phyloP scores from a whole-genome alignment of 2,113 vertebrate genomes.

The Upupa epops region DNA sequence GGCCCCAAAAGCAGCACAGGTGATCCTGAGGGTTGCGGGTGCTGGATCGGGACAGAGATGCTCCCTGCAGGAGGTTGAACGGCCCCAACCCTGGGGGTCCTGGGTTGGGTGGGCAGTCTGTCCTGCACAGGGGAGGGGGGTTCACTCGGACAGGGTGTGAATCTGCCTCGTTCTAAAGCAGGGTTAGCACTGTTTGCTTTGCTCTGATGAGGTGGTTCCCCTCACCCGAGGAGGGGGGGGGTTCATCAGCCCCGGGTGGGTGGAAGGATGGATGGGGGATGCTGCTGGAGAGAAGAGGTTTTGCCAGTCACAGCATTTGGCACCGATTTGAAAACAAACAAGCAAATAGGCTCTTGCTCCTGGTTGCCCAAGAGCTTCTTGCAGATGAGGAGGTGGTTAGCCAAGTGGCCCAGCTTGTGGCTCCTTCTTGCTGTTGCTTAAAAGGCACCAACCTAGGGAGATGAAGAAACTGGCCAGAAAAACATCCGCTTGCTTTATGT shows the following conservation, averaged over 20 bases:
- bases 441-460: neutral
- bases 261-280: neutral
- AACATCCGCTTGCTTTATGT: slow-evolving; percentile 20
- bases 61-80: neutral
- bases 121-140: rapidly evolving
- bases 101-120: neutral
- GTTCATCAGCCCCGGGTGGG: rapidly evolving
- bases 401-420: neutral
- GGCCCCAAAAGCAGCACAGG: too few species aligned
- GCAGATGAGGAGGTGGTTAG: neutral
- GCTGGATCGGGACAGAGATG: neutral
- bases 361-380: slow-evolving; percentile 24
- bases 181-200: neutral
- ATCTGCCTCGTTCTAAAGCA: neutral
- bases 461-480: slow-evolving; percentile 37
- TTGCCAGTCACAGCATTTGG: neutral
- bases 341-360: neutral
- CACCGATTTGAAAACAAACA: neutral
- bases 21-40: neutral
- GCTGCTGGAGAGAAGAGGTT: neutral
- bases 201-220: neutral
- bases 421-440: neutral
- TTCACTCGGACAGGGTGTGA: neutral
- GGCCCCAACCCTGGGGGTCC: neutral
- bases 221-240: rapidly evolving